Conservation (phyloP, 2,888 invertebrate species). For the Trachelus tabidus region DNA sequence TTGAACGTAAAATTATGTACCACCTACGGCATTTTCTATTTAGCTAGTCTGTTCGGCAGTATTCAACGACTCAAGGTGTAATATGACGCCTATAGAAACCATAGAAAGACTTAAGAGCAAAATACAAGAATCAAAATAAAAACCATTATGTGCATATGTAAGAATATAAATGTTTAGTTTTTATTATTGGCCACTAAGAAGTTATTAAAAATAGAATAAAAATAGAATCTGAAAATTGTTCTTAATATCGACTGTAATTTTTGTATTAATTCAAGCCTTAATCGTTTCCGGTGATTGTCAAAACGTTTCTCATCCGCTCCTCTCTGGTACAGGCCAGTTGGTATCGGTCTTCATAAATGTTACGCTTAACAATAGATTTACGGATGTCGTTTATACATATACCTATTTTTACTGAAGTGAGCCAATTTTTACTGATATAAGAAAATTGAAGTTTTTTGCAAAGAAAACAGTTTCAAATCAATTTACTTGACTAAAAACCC, state of each 20-base stretch:
- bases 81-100: not conserved
- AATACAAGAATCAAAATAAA: not conserved
- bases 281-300: not conserved
- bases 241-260: not conserved
- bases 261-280: not conserved
- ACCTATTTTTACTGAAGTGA: too few species aligned
- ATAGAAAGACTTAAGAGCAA: not conserved
- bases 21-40: constrained; percentile 51
- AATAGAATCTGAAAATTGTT: not conserved
- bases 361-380: not conserved
- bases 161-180: not conserved
- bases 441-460: too few species aligned
- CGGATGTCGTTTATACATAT: too few species aligned
- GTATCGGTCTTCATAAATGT: not conserved
- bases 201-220: not conserved
- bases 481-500: too few species aligned
- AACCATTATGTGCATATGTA: not conserved
- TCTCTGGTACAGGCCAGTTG: not conserved
- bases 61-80: constrained; percentile 1
- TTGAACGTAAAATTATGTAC: constrained; percentile 47
- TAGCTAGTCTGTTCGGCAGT: constrained; percentile 36
- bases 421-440: too few species aligned
- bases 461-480: too few species aligned
- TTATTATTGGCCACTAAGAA: not conserved
- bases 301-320: not conserved